phyloP scores from a whole-genome alignment of 2,888 invertebrate species.

The Dynastes tityus region DNA sequence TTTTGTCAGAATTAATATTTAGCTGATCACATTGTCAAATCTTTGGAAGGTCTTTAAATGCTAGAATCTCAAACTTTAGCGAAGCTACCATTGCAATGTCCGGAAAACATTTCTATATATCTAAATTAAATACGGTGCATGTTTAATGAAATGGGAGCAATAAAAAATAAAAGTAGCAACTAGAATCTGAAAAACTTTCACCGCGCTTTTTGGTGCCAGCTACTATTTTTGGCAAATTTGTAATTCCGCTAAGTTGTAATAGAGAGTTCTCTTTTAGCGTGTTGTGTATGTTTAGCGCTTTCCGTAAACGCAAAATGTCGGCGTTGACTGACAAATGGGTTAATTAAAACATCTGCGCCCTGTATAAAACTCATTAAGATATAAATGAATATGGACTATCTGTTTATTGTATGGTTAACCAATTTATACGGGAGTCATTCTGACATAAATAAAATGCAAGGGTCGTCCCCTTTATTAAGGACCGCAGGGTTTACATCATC shows the following conservation, averaged over 20 bases:
- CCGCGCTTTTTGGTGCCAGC: not conserved
- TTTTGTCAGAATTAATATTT: no score
- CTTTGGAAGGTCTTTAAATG: no score
- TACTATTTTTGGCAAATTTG: not conserved
- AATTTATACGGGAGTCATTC: slow-evolving; percentile 53
- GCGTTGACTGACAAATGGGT: slow-evolving; percentile 1
- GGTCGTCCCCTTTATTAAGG: slow-evolving; percentile 58
- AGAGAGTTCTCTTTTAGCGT: no score
- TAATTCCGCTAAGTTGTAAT: not conserved
- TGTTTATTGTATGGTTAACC: slow-evolving; percentile 48
- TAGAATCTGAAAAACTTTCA: no score
- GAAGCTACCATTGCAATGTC: no score
- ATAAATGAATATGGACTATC: slow-evolving; percentile 43
- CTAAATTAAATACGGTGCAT: no score
- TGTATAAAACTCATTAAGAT: slow-evolving; percentile 44
- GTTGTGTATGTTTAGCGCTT: no score
- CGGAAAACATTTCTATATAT: no score
- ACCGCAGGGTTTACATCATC: slow-evolving; percentile 57
- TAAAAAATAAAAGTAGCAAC: no score
- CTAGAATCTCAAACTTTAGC: no score
- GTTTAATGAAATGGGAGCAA: no score
- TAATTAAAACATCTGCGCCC: slow-evolving; percentile 37
- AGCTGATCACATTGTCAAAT: no score
- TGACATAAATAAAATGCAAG: slow-evolving; percentile 59
- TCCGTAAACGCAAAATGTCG: not conserved